These are phyloP conservation scores for Minunthozetes semirufus DNA, from an alignment of 2,888 invertebrate genomes.

Conservation along the genomic window DNA sequence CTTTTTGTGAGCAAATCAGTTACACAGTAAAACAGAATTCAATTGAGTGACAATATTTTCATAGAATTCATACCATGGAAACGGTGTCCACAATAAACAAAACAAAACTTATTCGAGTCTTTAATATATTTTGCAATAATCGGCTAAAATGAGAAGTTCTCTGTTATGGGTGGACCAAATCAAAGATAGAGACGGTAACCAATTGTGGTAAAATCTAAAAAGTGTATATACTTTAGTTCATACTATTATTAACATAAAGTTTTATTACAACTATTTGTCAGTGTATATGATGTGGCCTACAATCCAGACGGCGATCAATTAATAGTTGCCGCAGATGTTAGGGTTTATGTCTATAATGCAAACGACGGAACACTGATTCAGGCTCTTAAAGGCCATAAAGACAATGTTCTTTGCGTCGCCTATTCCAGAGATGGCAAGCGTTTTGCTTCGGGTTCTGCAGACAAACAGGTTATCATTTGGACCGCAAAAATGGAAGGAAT, in stretches of 20 bases:
- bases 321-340: constrained; percentile 85
- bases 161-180: constrained; percentile 31
- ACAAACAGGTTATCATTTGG: constrained; percentile 97
- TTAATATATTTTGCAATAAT: not conserved
- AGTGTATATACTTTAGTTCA: not conserved
- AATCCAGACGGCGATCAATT: constrained; percentile 90
- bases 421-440: constrained; percentile 90
- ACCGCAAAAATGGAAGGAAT: constrained; percentile 89
- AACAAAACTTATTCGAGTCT: not conserved
- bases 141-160: constrained; percentile 25
- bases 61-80: too few relatives aligned
- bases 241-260: not conserved
- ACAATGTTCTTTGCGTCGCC: constrained; percentile 62
- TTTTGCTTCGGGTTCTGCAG: constrained; percentile 94
- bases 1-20: too few relatives aligned
- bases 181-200: constrained; percentile 29
- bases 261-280: constrained; percentile 47
- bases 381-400: constrained; percentile 90
- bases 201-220: constrained; percentile 12
- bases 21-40: too few relatives aligned
- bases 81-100: not conserved
- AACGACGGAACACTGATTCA: constrained; percentile 82
- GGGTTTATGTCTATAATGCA: constrained; percentile 91
- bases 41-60: too few relatives aligned
- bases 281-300: constrained; percentile 90